Percentiles rank a stretch among this genome's conserved stretches.
These are phyloP conservation scores for Osmerus eperlanus DNA, from an alignment of 2,113 vertebrate species.

Conservation along the genomic window DNA sequence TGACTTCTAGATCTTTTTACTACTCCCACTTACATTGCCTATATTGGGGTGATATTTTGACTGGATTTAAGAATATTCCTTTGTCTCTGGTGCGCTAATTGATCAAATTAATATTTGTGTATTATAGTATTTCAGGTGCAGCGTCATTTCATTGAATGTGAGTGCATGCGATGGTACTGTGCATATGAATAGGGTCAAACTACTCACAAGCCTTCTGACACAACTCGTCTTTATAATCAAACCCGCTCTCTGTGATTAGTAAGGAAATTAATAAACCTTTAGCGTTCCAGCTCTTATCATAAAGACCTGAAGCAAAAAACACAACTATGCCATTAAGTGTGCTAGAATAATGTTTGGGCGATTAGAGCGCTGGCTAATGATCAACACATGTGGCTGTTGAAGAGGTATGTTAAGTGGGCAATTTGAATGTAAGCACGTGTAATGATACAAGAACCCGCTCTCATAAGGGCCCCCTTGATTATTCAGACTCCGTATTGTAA, in stretches of 20 bases:
- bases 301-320: conserved; percentile 54
- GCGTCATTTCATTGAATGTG: neutral
- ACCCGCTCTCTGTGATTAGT: conserved; percentile 28
- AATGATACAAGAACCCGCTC: conserved; percentile 61
- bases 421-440: conserved; percentile 73
- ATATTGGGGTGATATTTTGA: conserved; percentile 48
- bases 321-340: conserved; percentile 65
- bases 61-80: conserved; percentile 30
- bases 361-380: conserved; percentile 74
- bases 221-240: conserved; percentile 21
- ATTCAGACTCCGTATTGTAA: conserved; percentile 50
- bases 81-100: conserved; percentile 28
- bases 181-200: conserved; percentile 8
- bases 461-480: conserved; percentile 63
- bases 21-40: neutral
- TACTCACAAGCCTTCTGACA: conserved; percentile 1
- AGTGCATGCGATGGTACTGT: conserved; percentile 7
- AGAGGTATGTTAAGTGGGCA: conserved; percentile 75
- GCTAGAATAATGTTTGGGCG: conserved; percentile 74
- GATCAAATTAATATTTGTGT: conserved; percentile 16
- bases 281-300: conserved; percentile 65
- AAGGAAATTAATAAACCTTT: conserved; percentile 69
- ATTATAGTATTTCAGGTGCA: neutral
- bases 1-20: conserved; percentile 55
- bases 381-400: conserved; percentile 74